Evolutionary conservation across 2,797 vertebrate species (phyloP), one percentile per base, ranked within the genome.

Genomic region (Cyclopterus lumpus): DNA sequence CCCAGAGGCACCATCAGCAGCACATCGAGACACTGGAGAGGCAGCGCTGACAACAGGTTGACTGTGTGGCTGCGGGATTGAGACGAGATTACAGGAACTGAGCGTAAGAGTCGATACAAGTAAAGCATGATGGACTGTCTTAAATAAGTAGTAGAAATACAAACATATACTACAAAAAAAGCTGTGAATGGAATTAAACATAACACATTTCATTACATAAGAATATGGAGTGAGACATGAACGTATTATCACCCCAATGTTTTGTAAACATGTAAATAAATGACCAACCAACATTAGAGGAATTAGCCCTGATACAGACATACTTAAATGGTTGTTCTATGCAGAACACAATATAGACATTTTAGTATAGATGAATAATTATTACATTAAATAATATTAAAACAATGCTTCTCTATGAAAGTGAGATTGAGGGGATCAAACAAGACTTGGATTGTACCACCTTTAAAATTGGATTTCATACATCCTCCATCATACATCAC

Each of bases 41-140:
- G 94, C 80, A 96, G 90, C 67, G 94, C 94, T 10, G 94, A 90
- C 76, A 95, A 57, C 74, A 95, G 89, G 82, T 95, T 94, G 32
- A 94, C 93, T 8, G 92, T 90, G 91, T 95, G 95, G 48, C 94
- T 95, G 90, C 8, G 3, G 51, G 22, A 59, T 34, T 20, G 40
- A 65, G 42, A 69, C 55, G 60, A 24, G 34, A 72, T 55, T 11
- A 63, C 20, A 58, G 26, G 9, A 24, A 32, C 8, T 46, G 57
- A 22, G 24, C 32, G 42, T n/a, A n/a, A 32, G 22, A 53, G n/a
- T 64, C 10, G 0, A 48, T 30, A n/a, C 32, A 54, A 16, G 12
- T 32, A 3, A 53, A 24, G 53, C 14, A 30, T 24, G 14, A 4
- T 36, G 6, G 18, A 24, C 24, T 24, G 18, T 11, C 68, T 28